These are phyloP conservation scores for Lasioglossum marginatum DNA, from an alignment of 2,888 invertebrate genomes.

Conservation along the genomic window DNA sequence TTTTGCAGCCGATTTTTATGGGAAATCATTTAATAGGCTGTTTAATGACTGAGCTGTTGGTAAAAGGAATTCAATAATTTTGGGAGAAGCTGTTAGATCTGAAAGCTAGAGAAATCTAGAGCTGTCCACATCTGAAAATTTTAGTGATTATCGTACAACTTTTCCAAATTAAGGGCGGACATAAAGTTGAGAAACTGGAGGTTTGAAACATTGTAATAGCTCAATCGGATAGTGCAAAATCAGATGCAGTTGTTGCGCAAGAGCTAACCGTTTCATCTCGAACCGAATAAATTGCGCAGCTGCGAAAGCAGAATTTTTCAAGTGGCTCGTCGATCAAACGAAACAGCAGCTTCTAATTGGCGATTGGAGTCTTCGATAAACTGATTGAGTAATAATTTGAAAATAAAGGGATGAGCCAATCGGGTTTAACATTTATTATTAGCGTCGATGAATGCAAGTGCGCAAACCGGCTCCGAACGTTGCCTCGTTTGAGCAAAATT, in stretches of 20 bases:
- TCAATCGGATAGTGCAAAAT: not conserved
- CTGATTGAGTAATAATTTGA: slow-evolving; percentile 1
- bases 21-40: not conserved
- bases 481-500: not conserved
- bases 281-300: not conserved
- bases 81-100: no score
- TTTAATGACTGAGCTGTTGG: no score
- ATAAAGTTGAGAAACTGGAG: not conserved
- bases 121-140: not conserved
- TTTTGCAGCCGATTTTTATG: not conserved
- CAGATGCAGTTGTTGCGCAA: not conserved
- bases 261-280: not conserved
- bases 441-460: not conserved
- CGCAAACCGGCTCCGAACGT: not conserved
- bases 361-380: not conserved
- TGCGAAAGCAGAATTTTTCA: not conserved
- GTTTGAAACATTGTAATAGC: not conserved
- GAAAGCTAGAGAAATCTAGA: no score
- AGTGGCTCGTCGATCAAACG: not conserved
- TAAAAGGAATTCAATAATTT: no score
- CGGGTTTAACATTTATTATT: not conserved
- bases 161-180: not conserved
- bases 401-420: slow-evolving; percentile 1
- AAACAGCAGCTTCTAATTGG: not conserved
- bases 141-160: not conserved